Evolutionary conservation across 2,797 vertebrate genomes (phyloP).

Genomic region (Lagocephalus sceleratus): DNA sequence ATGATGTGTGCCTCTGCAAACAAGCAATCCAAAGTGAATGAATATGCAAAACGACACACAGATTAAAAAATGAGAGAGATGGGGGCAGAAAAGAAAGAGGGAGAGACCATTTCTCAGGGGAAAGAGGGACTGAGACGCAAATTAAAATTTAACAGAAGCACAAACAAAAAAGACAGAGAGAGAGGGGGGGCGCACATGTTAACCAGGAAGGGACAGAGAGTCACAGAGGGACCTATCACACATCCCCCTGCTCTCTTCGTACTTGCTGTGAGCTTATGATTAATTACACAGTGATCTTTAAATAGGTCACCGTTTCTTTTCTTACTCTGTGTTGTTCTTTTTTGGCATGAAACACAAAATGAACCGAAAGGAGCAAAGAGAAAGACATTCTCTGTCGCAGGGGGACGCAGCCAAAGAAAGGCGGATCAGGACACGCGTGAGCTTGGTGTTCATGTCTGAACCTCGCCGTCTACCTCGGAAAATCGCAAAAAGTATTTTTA

Average conservation of each 20-base stretch:
- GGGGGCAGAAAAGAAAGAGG: neutral
- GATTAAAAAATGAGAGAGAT: slow-evolving; percentile 3
- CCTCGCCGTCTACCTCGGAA: slow-evolving; percentile 1
- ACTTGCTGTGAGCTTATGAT: slow-evolving; percentile 67
- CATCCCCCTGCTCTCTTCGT: slow-evolving; percentile 56
- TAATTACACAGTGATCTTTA: slow-evolving; percentile 73
- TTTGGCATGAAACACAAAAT: slow-evolving; percentile 19
- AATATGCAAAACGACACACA: slow-evolving; percentile 11
- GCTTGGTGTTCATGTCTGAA: slow-evolving; percentile 22
- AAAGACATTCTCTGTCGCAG: neutral
- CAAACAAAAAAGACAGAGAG: slow-evolving; percentile 4
- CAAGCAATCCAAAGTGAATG: slow-evolving; percentile 8
- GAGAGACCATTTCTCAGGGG: neutral
- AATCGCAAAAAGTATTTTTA: slow-evolving; percentile 10
- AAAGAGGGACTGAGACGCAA: slow-evolving; percentile 17
- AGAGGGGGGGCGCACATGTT: slow-evolving; percentile 20
- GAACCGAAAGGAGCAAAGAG: slow-evolving; percentile 10
- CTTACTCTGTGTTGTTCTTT: slow-evolving; percentile 32
- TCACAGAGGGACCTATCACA: slow-evolving; percentile 53
- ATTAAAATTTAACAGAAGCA: slow-evolving; percentile 34
- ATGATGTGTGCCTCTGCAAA: slow-evolving; percentile 3
- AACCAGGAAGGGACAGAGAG: slow-evolving; percentile 42
- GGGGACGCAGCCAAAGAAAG: slow-evolving; percentile 6
- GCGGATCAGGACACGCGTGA: slow-evolving; percentile 2
- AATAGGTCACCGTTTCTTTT: slow-evolving; percentile 66